Base-by-base conservation (phyloP, 2,113 vertebrate genomes). In the Channa maculata region DNA sequence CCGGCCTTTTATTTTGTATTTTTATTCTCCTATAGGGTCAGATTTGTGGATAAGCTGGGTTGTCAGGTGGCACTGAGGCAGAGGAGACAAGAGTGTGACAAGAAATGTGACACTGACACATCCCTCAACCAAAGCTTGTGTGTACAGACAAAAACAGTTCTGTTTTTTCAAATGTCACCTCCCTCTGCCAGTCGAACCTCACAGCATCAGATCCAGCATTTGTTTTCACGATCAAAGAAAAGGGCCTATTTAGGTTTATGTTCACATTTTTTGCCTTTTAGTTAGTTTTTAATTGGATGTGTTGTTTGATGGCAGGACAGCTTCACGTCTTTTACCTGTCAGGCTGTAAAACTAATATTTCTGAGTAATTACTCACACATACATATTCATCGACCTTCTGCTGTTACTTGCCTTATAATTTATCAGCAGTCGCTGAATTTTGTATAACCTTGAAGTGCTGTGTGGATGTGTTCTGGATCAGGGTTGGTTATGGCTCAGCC, bases 401-500 rank as follows among this genome's bases (percentile, higher is more conserved):
- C 13, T 5, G 8, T 48, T 33, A 76, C 3, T 61, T 15, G 55
- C 7, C 60, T 6, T 58, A 13, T 36, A 39, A 61, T 48, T 10
- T 2, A 38, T n/a, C 15, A 12, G 70, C 4, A 36, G 65, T 51
- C 59, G 53, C 43, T 81, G 46, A 51, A 71, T 55, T 75, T 60
- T 65, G 39, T 46, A 13, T 73, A 84, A 82, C 81, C 75, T 66
- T 65, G 50, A 34, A 74, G 79, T 8, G 65, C 57, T 79, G 77
- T 61, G 78, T 69, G 57, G 54, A 83, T 87, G 50, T 71, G 34
- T 81, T 83, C 51, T 65, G 33, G 77, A 85, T 79, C 65, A 46
- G 73, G 11, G 46, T 65, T 65, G 66, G 70, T 36, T 55, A 88
- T 71, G 79, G 84, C 72, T 87, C 80, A 70, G 77, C 85, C 87